These are phyloP conservation scores for Tupaia tana DNA, from an alignment of 2,113 vertebrate species.

Conservation along the genomic window DNA sequence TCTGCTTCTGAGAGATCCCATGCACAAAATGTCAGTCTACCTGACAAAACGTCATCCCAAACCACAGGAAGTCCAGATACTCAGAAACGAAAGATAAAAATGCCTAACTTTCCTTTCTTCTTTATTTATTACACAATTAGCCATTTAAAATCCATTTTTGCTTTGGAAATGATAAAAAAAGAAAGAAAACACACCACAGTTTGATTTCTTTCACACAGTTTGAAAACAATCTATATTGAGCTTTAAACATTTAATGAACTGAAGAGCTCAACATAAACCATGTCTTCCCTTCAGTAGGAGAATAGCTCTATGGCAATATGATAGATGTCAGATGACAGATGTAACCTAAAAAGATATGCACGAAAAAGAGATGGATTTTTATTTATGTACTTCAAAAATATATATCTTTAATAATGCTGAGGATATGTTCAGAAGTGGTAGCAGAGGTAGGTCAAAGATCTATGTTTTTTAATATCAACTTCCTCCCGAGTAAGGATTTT, in stretches of 20 bases:
- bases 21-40: neutral
- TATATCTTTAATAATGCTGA: constrained; percentile 77
- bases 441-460: constrained; percentile 83
- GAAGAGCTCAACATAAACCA: neutral
- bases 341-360: neutral
- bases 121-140: constrained; percentile 63
- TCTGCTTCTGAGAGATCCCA: neutral
- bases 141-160: constrained; percentile 41
- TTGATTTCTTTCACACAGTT: neutral
- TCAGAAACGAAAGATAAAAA: constrained; percentile 18
- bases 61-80: neutral
- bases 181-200: no score
- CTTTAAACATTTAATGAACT: constrained; percentile 44
- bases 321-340: constrained; percentile 43
- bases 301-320: neutral
- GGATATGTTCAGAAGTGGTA: constrained; percentile 59
- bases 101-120: neutral
- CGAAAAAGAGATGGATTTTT: neutral
- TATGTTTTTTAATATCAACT: constrained; percentile 88
- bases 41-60: neutral
- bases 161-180: constrained; percentile 30
- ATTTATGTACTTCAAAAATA: constrained; percentile 76
- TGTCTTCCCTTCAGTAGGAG: neutral
- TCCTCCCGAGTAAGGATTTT: constrained; percentile 76
- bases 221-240: constrained; percentile 31